Percentiles rank a stretch among this genome's conserved stretches.
Evolutionary conservation across 1,140 invertebrate species (phyloP).

Genomic region (Idris sp.): DNA sequence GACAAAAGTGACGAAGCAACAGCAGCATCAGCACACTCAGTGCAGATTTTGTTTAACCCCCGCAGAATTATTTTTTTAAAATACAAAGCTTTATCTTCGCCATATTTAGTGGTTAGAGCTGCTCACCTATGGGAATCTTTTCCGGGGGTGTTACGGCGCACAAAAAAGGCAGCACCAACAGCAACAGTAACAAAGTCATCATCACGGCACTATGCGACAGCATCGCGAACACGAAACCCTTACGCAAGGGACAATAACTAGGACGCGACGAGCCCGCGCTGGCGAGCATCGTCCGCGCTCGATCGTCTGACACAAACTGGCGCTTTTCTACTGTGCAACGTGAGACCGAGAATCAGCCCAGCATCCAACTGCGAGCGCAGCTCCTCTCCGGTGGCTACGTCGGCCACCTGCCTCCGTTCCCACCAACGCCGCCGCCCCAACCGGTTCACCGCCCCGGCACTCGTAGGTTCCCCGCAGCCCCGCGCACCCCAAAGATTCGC

Average conservation of each 20-base stretch:
- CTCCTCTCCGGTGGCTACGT: constrained; percentile 47
- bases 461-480: constrained; percentile 4
- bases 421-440: constrained; percentile 19
- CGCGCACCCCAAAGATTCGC: constrained; percentile 12
- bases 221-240: constrained; percentile 52
- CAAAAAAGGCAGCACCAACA: constrained; percentile 28
- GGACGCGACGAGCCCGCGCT: constrained; percentile 53
- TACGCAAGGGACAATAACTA: constrained; percentile 7
- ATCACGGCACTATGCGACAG: constrained; percentile 34
- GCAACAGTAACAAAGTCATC: constrained; percentile 34
- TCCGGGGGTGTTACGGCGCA: constrained; percentile 64
- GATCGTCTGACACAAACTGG: constrained; percentile 75
- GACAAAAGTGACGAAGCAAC: too few relatives aligned
- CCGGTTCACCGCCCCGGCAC: constrained; percentile 15
- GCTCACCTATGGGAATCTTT: constrained; percentile 63
- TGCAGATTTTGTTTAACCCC: too few relatives aligned
- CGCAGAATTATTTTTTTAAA: too few relatives aligned
- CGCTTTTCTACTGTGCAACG: constrained; percentile 70
- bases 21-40: too few relatives aligned
- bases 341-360: constrained; percentile 66
- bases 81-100: too few relatives aligned
- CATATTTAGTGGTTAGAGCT: too few relatives aligned
- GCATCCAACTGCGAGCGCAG: constrained; percentile 63
- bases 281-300: constrained; percentile 73
- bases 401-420: constrained; percentile 19